A percentile compares a stretch with the other conserved stretches of the same genome.
Evolutionary conservation across 2,113 vertebrate genomes (phyloP).

Genomic region (Glaucidium brasilianum): DNA sequence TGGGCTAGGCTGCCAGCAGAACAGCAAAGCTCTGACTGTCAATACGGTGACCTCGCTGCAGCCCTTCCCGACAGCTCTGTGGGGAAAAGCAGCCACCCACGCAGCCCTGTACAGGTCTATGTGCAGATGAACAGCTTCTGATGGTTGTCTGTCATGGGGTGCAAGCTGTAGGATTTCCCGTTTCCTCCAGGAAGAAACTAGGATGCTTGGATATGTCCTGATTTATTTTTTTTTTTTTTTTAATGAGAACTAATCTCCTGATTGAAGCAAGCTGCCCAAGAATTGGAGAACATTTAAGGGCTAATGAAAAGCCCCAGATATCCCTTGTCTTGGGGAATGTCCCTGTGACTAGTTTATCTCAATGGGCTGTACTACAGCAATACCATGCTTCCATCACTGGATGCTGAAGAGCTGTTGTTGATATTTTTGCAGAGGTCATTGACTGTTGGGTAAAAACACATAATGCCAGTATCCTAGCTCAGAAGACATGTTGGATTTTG

Average conservation of each 20-base stretch:
- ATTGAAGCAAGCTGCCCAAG: not conserved
- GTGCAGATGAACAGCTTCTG: not conserved
- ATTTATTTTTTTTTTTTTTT: not conserved
- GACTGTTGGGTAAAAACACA: not conserved
- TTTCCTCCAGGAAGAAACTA: not conserved
- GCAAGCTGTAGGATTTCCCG: not conserved
- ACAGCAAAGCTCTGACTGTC: not conserved
- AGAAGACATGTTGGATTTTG: not conserved
- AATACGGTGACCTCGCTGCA: not conserved
- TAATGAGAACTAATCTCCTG: not conserved
- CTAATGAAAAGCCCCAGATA: not conserved
- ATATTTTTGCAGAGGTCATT: not conserved
- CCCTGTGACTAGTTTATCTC: not conserved
- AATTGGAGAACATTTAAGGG: not conserved
- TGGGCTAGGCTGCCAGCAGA: not conserved
- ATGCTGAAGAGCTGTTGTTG: not conserved
- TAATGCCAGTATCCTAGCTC: not conserved
- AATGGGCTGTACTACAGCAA: not conserved
- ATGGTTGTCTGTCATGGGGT: fast-evolving
- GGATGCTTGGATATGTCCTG: not conserved
- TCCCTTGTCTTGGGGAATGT: not conserved
- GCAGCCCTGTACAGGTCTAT: not conserved
- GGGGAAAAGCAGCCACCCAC: not conserved
- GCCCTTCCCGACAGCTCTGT: not conserved
- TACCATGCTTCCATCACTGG: not conserved